Base-by-base conservation (phyloP, 1,140 invertebrate genomes). In the Drosophila rufa region DNA sequence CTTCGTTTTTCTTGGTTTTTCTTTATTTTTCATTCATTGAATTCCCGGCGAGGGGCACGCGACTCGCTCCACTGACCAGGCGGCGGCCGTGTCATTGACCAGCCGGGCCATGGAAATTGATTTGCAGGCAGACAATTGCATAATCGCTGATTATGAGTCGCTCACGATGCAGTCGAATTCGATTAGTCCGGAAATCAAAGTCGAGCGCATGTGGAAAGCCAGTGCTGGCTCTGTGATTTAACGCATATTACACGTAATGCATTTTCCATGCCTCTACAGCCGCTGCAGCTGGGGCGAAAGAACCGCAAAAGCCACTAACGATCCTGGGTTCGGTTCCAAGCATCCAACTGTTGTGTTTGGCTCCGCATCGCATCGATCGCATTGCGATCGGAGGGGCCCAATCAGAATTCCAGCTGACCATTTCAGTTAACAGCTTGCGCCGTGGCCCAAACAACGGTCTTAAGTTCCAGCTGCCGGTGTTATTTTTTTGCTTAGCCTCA, bases 201-300 rank as follows among this genome's bases (percentile, higher is more conserved):
- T 69, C 45, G 46, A 50, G 67, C 50, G 57, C 68, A 75, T 75
- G 68, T 55, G 68, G 56, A 46, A 43, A 36, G 57, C 25, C 33
- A n/a, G 19, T 2, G n/a, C 27, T 43, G 27, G 30, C 65, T 71
- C 51, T 79, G 82, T 85, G 82, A 82, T 85, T 85, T 79, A 82
- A 86, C 78, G 82, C 82, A 86, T 82, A 87, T 87, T 87, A 87
- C 74, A 84, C 77, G 64, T 89, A 87, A 89, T 87, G 84, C 84
- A 84, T 89, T 89, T 87, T 84, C 77, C 59, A 87, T 83, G 80
- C 83, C 55, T 66, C 75, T 30, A 51, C 50, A 47, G 55, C 33
- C 12, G 15, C 19, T 47, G 15, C 27, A 14, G 42, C 57, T 46
- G 25, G 45, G 36, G 43, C 33, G 25, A 50, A 74, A 75, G 75